Conservation (phyloP, 2,113 vertebrate genomes). For the Synchiropus splendidus region DNA sequence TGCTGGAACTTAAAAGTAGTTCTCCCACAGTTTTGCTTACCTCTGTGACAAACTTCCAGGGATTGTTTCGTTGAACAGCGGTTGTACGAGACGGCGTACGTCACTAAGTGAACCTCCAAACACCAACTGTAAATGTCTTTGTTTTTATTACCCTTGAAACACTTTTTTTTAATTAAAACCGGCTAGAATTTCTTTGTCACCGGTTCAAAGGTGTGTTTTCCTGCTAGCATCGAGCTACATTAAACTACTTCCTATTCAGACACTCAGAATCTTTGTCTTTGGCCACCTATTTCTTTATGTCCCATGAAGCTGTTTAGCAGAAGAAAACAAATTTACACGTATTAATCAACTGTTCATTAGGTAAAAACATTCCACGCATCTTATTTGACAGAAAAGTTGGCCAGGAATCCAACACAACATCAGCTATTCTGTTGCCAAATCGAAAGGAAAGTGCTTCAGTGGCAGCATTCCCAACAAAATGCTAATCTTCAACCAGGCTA, state of each 20-base stretch:
- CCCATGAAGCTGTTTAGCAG: too few relatives aligned
- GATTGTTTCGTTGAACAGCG: slow-evolving; percentile 50
- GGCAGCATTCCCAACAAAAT: too few relatives aligned
- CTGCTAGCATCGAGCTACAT: slow-evolving; percentile 10
- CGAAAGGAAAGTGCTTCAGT: too few relatives aligned
- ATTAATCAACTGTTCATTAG: background rate
- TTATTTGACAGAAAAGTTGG: too few relatives aligned
- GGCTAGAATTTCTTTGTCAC: slow-evolving; percentile 31
- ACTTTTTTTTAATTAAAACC: slow-evolving; percentile 58
- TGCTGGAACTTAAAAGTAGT: slow-evolving; percentile 69
- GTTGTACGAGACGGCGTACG: slow-evolving; percentile 60
- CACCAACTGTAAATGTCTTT: slow-evolving; percentile 68
- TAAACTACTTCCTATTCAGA: slow-evolving; percentile 18
- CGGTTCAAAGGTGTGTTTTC: background rate
- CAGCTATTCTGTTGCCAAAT: too few relatives aligned
- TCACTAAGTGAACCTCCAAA: slow-evolving; percentile 65
- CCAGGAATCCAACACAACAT: too few relatives aligned
- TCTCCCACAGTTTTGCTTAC: slow-evolving; percentile 63
- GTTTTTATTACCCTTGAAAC: slow-evolving; percentile 67
- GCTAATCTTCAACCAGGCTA: too few relatives aligned
- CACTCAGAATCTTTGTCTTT: too few relatives aligned
- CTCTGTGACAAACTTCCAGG: slow-evolving; percentile 59
- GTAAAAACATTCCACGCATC: background rate
- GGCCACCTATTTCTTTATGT: too few relatives aligned
- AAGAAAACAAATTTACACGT: too few relatives aligned